Conservation (phyloP, 2,888 invertebrate species). For the Stegophylla sp. region DNA sequence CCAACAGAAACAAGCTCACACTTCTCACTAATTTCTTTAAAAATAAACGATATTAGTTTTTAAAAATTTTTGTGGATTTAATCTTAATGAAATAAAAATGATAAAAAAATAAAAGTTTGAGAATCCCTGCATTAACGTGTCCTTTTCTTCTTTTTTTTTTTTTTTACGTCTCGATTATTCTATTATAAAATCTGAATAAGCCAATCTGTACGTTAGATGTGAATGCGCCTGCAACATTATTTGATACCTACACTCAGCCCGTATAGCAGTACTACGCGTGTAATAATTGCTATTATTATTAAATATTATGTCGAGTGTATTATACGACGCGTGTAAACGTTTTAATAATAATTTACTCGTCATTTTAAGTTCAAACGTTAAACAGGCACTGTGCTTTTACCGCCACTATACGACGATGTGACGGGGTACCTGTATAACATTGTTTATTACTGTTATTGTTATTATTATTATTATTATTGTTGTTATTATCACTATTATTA, state of each 20-base stretch:
- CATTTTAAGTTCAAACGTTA: conserved; percentile 10
- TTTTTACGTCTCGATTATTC: neutral
- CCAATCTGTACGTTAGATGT: neutral
- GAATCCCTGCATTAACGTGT: too few species aligned
- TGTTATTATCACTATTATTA: conserved; percentile 13
- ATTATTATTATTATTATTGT: conserved; percentile 16
- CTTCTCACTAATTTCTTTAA: too few species aligned
- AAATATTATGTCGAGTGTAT: neutral
- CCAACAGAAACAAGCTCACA: too few species aligned
- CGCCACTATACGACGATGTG: too few species aligned
- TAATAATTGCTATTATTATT: too few species aligned
- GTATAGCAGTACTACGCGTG: too few species aligned
- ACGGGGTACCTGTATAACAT: neutral
- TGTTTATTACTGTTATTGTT: conserved; percentile 33
- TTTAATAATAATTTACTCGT: neutral
- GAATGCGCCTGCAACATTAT: too few species aligned
- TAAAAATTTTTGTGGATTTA: too few species aligned
- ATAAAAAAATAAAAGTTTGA: too few species aligned
- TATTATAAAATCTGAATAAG: neutral
- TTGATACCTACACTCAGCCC: too few species aligned
- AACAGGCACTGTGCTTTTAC: conserved; percentile 23
- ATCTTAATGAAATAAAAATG: too few species aligned
- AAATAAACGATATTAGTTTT: too few species aligned
- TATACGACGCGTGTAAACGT: neutral
- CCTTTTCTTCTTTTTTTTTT: neutral